Base-by-base conservation (phyloP, 2,113 vertebrate genomes). In the Setophaga kirtlandii region DNA sequence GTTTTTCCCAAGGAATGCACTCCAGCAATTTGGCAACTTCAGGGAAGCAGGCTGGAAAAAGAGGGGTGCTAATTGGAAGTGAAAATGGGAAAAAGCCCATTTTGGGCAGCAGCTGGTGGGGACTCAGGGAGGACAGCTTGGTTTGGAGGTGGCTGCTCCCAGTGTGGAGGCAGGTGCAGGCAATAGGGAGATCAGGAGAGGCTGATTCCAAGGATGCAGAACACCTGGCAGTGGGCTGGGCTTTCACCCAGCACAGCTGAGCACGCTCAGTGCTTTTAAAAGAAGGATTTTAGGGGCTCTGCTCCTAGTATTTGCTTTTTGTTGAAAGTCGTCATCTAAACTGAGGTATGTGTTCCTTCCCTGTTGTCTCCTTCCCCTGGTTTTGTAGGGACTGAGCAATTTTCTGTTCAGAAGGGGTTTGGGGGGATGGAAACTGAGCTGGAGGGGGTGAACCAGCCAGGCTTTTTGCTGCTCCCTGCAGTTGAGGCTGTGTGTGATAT, bases 281-380 rank as follows among this genome's bases (percentile, higher is more conserved):
- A 42, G 24, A 44, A 55, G 37, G 14, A 3, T 11, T 49, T 60
- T 3, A 22, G 60, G 60, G 15, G 11, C 17, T 60, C 16, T 52
- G 63, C 44, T 73, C 5, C 41, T 6, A 0, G 0, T 12, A 0
- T 0, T 19, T 60, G 41, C 11, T 35, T 12, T 56, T 28, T 44
- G 2, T 22, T 37, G 5, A 13, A 4, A 3, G 0, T 24, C 0
- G 1, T 6, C 2, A 0, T 11, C 41, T 49, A 5, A 49, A 4
- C 14, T 11, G 6, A 50, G 63, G 1, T 41, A 4, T 0, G 14
- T 76, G 0, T 19, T 37, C 11, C 10, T 21, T 3, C 24, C 9
- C 5, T 9, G 12, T 1, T 2, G 2, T 24, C 35, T 59, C 7
- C 24, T 41, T 21, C 1, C 1, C 49, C 62, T 63, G 70, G 5